These are phyloP conservation scores for Miniopterus natalensis DNA, from an alignment of 2,113 vertebrate species.

Conservation along the genomic window DNA sequence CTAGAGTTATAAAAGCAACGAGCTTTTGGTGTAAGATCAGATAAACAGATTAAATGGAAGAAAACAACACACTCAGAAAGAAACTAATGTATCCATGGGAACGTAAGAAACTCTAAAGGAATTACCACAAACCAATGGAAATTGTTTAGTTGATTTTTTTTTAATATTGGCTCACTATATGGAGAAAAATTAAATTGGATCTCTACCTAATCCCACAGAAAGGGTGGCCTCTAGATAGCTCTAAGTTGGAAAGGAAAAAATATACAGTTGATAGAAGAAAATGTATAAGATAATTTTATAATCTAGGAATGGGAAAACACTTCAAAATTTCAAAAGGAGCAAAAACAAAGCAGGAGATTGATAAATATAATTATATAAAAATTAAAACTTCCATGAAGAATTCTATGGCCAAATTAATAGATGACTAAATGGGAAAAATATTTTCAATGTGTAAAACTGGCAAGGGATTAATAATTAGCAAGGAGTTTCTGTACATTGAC, in stretches of 20 bases:
- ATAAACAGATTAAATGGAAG: not conserved
- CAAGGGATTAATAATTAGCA: not conserved
- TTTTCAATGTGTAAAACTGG: not conserved
- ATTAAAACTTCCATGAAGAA: not conserved
- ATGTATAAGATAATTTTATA: not conserved
- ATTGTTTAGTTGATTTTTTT: not conserved
- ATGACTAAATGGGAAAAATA: not conserved
- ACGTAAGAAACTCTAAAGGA: conserved; percentile 51
- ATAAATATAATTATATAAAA: conserved; percentile 5
- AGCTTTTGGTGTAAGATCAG: not conserved
- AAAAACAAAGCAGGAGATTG: not conserved
- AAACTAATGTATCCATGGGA: not conserved
- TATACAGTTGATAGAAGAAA: not conserved
- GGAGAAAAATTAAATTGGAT: conserved; percentile 36
- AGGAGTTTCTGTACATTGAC: not conserved
- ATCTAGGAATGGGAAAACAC: not conserved
- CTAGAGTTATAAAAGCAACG: not conserved
- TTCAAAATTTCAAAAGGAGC: not conserved
- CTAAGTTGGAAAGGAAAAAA: conserved; percentile 15
- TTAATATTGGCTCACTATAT: not conserved
- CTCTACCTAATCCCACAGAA: not conserved
- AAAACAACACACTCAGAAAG: conserved; percentile 30
- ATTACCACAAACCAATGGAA: conserved; percentile 33
- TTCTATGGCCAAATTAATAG: not conserved
- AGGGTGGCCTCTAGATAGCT: not conserved